These are phyloP conservation scores for Halictus quadricinctus DNA, from an alignment of 2,888 invertebrate species.

Conservation along the genomic window DNA sequence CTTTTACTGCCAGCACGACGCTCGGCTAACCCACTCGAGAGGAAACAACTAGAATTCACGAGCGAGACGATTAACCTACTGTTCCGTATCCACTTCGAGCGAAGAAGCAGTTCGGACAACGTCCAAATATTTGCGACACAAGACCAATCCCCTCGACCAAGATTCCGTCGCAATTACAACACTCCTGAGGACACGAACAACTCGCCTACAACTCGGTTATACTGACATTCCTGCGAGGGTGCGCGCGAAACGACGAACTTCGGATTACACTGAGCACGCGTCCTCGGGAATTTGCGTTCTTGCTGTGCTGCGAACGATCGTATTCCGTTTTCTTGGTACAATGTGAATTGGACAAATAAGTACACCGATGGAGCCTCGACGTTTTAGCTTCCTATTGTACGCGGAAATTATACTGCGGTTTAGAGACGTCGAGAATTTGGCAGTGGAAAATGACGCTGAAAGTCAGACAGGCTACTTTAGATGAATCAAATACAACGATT, in stretches of 20 bases:
- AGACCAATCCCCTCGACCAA: not conserved
- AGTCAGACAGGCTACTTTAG: not conserved
- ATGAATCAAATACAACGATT: not conserved
- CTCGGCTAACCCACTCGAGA: not conserved
- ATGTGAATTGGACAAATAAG: not conserved
- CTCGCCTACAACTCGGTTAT: not conserved
- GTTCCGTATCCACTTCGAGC: not conserved
- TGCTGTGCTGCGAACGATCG: not conserved
- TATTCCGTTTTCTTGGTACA: not conserved
- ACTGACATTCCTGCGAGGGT: not conserved
- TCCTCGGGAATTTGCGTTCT: no score
- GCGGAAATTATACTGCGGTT: not conserved
- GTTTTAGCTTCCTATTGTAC: not conserved
- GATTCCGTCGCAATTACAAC: constrained; percentile 6
- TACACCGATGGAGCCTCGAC: not conserved
- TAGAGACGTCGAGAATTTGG: not conserved
- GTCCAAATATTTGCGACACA: not conserved
- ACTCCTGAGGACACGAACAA: not conserved
- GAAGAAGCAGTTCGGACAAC: not conserved
- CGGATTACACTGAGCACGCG: not conserved
- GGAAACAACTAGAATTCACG: not conserved
- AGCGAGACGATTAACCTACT: not conserved
- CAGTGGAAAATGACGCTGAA: not conserved
- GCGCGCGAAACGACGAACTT: not conserved
- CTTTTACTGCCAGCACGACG: not conserved